These are phyloP conservation scores for Penaeus indicus DNA, from an alignment of 1,140 invertebrate species.

Conservation along the genomic window DNA sequence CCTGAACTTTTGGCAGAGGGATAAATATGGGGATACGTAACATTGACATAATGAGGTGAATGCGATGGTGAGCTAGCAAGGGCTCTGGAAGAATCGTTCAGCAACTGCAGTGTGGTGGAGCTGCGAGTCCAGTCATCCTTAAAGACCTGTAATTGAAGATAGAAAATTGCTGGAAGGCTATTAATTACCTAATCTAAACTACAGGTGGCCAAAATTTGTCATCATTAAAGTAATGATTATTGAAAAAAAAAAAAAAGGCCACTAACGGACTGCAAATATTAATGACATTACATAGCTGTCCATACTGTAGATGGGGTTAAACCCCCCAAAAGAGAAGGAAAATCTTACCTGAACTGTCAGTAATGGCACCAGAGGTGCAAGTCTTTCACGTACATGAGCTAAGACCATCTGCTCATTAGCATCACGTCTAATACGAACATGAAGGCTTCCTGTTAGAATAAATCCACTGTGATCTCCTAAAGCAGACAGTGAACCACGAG, in stretches of 20 bases:
- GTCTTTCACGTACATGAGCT: constrained; percentile 75
- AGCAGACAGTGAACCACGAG: neutral
- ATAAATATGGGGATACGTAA: constrained; percentile 48
- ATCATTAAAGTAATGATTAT: neutral
- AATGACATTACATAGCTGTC: neutral
- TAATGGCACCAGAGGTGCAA: constrained; percentile 74
- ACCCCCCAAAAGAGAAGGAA: neutral
- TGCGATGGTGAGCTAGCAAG: constrained; percentile 51
- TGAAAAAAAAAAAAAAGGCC: neutral
- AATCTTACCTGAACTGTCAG: constrained; percentile 75
- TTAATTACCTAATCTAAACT: too few species aligned
- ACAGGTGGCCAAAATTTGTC: too few species aligned
- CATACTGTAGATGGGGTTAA: neutral
- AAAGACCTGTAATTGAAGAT: constrained; percentile 44
- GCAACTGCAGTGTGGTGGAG: constrained; percentile 55
- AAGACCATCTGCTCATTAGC: constrained; percentile 79
- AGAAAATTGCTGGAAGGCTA: too few species aligned
- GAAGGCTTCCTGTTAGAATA: constrained; percentile 75
- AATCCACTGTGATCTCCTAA: constrained; percentile 39
- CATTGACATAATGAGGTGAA: constrained; percentile 56
- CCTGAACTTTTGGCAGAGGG: neutral
- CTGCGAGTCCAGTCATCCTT: constrained; percentile 65
- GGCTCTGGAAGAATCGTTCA: constrained; percentile 54
- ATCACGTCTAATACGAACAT: constrained; percentile 77
- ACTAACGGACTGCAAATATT: neutral